Evolutionary conservation across 2,797 vertebrate species (phyloP), one percentile per base, ranked within the genome.

Genomic region (Rousettus madagascariensis): DNA sequence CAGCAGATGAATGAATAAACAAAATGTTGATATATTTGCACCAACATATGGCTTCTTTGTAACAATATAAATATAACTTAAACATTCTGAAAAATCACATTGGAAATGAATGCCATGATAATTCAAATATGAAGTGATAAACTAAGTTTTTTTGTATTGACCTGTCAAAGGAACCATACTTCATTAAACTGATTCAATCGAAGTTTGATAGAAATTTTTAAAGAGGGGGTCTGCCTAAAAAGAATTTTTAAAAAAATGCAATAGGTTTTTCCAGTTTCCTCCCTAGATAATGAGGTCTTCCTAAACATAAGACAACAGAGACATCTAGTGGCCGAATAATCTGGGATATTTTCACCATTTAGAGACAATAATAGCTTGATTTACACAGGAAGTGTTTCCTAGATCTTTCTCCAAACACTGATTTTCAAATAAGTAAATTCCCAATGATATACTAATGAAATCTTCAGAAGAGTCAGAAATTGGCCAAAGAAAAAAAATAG

Each of bases 261-360:
- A 16, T 16, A 71, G n/a, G 74, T 46, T 41, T 85, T 89, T 33
- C 38, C 13, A 78, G 77, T 20, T 87, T 86, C 38, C 55, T 51
- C 86, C 22, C 28, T 55, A 15, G 43, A 85, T 11, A 55, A 22
- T 16, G 2, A 84, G 2, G 7, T n/a, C 24, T 89, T 93, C 17
- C 36, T 85, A 92, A 95, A 78, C 15, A 28, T 55, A 43, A 95
- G 12, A 46, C 79, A 95, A 96, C 20, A 97, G 96, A 71, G 96
- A 95, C 96, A 97, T 86, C 96, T 97, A 94, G 94, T 90, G 96
- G 95, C 19, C 30, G 12, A 78, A 72, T 65, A 82, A 86, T 84
- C n/a, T 15, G 13, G 20, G 12, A 6, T 63, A 36, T 72, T 92
- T 93, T 95, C 19, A 80, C n/a, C 59, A 83, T 8, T 77, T 61